Evolutionary conservation across 2,888 invertebrate genomes (phyloP).

Genomic region (Volucella inanis): DNA sequence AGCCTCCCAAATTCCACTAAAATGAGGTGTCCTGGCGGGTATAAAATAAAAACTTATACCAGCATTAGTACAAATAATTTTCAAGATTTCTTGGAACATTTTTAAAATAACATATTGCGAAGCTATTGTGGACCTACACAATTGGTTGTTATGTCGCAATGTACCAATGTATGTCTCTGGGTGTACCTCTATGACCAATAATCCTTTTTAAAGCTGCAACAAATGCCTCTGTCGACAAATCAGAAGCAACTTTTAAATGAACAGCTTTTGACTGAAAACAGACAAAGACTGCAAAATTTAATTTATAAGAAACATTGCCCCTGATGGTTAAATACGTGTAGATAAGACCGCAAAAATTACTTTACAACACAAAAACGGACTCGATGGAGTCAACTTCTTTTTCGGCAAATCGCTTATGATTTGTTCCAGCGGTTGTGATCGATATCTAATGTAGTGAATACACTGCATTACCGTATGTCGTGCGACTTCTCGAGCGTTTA

Average conservation of each 20-base stretch:
- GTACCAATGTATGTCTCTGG: neutral
- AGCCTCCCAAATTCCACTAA: neutral
- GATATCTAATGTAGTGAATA: no score
- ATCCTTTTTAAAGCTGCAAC: slow-evolving; percentile 26
- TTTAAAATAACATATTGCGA: slow-evolving; percentile 23
- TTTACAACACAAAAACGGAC: slow-evolving; percentile 19
- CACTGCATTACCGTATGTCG: neutral
- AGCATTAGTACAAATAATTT: slow-evolving; percentile 20
- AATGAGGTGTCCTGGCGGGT: slow-evolving; percentile 22
- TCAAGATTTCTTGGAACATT: slow-evolving; percentile 12
- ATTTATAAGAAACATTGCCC: slow-evolving; percentile 24
- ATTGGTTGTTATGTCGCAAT: slow-evolving; percentile 13
- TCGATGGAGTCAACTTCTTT: neutral
- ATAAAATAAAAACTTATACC: slow-evolving; percentile 39
- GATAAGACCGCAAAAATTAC: slow-evolving; percentile 16
- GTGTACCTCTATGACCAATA: slow-evolving; percentile 14
- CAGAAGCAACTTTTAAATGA: slow-evolving; percentile 21
- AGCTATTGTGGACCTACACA: slow-evolving; percentile 6
- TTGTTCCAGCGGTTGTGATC: neutral
- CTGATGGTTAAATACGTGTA: slow-evolving; percentile 31
- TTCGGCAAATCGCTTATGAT: slow-evolving; percentile 13
- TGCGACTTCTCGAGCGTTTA: neutral
- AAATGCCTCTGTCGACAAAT: slow-evolving; percentile 24
- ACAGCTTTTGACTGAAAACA: slow-evolving; percentile 19
- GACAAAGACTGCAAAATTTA: slow-evolving; percentile 8